Base-by-base conservation (phyloP, 1,140 invertebrate genomes). In the Pogonognathellus flavescens region DNA sequence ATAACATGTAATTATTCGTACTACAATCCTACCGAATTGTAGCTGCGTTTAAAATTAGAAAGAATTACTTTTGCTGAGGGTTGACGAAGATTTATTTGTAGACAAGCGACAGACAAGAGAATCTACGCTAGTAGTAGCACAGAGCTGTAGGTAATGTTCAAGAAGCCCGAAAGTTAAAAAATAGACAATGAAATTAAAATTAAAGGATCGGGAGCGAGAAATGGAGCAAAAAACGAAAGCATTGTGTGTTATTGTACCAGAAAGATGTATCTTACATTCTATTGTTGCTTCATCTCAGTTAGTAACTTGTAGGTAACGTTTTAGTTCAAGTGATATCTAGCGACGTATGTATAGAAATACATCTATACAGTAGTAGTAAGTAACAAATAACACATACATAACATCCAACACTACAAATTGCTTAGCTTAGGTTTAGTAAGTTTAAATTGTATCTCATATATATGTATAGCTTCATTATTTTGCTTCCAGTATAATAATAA, bases 181-280 rank as follows among this genome's bases (percentile, higher is more conserved):
- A 50, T 66, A 85, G 85, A 85, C 80, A 85, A 85, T 85, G 85
- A 82, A 85, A 85, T 85, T 85, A 85, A 72, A 82, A 85, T 85
- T 81, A 85, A 70, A 60, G 66, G 57, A 72, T 82, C 60, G 85
- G 85, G 84, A 81, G 83, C 52, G 66, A 84, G 83, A 85, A 81
- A 85, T 85, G 80, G 55, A 85, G 72, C 52, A 84, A 84, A 84
- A 85, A 81, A 85, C n/a, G 57, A 62, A 66, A 70, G 80, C 80
- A 55, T 81, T 81, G 80, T 81, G 55, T 81, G 55, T 8, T 25
- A 8, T 70, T 57, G 80, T 11, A 14, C 3, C 16, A 11, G 18
- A 22, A 11, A 41, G 41, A 80, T 16, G 72, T 81, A 57, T 81
- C 80, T 55, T 59, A 20, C 53, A 81, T 81, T 53, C 80, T 81